phyloP scores from a whole-genome alignment of 2,888 invertebrate genomes.

The Caenorhabditis sp. region DNA sequence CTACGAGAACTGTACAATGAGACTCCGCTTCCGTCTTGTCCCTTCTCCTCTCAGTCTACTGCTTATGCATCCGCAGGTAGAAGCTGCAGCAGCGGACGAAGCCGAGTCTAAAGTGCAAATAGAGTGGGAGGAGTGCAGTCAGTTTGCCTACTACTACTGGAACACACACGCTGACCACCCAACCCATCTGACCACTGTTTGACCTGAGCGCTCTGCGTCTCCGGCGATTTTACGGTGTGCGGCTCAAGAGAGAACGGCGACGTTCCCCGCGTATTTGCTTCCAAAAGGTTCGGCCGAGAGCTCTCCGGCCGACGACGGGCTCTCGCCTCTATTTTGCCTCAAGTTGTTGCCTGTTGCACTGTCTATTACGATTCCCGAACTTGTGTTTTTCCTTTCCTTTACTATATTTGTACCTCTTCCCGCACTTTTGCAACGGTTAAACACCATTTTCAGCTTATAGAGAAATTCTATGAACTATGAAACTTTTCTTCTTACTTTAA shows the following conservation, averaged over 20 bases:
- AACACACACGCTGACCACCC: slow-evolving; percentile 40
- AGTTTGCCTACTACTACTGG: slow-evolving; percentile 59
- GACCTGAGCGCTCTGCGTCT: slow-evolving; percentile 37
- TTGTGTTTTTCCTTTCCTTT: slow-evolving; percentile 23
- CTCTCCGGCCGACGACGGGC: slow-evolving; percentile 24
- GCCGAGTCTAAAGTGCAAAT: slow-evolving; percentile 54
- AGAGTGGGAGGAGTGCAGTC: slow-evolving; percentile 30
- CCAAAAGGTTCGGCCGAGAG: slow-evolving; percentile 39
- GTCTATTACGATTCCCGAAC: slow-evolving; percentile 50
- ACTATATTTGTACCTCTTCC: slow-evolving; percentile 4
- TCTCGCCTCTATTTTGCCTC: slow-evolving; percentile 37
- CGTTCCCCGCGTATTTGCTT: slow-evolving; percentile 43
- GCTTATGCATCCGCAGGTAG: slow-evolving; percentile 38
- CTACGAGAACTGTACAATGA: too few relatives aligned
- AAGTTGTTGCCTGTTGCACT: slow-evolving; percentile 53
- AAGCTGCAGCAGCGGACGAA: slow-evolving; percentile 32
- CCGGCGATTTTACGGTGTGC: slow-evolving; percentile 11
- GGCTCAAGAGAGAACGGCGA: slow-evolving; percentile 37
- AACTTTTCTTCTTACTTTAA: too few relatives aligned
- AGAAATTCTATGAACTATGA: too few relatives aligned
- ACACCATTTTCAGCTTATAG: too few relatives aligned
- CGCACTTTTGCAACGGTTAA: too few relatives aligned
- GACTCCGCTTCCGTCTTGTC: slow-evolving; percentile 3
- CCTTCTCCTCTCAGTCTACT: not conserved
- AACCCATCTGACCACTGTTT: slow-evolving; percentile 54